Conservation (phyloP, 2,888 invertebrate species). For the Junonia oenone region DNA sequence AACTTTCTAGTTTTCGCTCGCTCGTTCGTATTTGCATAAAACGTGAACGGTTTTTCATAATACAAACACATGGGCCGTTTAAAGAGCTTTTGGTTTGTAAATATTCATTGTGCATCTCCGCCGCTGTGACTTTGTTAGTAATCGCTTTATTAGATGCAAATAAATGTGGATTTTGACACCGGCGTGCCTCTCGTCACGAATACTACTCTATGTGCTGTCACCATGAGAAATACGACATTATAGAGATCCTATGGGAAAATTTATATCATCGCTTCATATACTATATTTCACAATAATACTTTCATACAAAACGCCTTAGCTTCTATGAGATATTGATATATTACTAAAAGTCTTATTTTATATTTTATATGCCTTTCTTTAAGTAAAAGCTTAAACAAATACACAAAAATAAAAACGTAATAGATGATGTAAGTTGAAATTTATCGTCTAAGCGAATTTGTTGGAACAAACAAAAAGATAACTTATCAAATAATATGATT, state of each 20-base stretch:
- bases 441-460: conserved; percentile 27
- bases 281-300: too few relatives aligned
- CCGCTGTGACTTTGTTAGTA: conserved; percentile 54
- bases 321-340: too few relatives aligned
- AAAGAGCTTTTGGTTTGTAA: conserved; percentile 58
- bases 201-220: neutral
- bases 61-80: conserved; percentile 67
- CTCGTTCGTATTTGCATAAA: conserved; percentile 71
- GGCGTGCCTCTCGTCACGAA: conserved; percentile 35
- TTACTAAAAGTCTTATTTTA: too few relatives aligned
- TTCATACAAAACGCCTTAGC: too few relatives aligned
- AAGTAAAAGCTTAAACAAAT: conserved; percentile 10
- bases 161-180: conserved; percentile 49
- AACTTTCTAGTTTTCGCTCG: conserved; percentile 79
- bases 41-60: conserved; percentile 79
- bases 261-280: too few relatives aligned
- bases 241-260: neutral
- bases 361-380: too few relatives aligned
- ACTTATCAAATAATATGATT: conserved; percentile 25
- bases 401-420: neutral
- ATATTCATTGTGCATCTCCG: conserved; percentile 60
- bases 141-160: conserved; percentile 61
- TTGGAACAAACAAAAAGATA: conserved; percentile 31
- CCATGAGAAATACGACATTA: neutral
- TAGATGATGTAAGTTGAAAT: conserved; percentile 26